Evolutionary conservation across 2,113 vertebrate genomes (phyloP).

Genomic region (Rhea pennata): DNA sequence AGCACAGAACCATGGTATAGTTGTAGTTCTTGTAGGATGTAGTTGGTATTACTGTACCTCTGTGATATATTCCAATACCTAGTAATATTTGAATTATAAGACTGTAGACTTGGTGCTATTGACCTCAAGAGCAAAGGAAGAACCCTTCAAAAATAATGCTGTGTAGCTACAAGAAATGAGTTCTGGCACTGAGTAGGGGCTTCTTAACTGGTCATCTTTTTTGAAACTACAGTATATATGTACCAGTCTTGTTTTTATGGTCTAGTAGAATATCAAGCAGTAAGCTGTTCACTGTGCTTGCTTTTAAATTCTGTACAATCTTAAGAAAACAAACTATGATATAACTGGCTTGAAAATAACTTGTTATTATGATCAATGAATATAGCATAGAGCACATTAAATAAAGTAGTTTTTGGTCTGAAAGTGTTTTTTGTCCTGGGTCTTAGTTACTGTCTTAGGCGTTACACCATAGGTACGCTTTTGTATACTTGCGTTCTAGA

Average conservation of each 20-base stretch:
- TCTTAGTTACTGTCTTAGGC: rapidly evolving
- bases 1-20: rapidly evolving
- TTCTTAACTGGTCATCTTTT: not conserved
- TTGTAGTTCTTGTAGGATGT: rapidly evolving
- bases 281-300: not conserved
- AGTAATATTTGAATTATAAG: rapidly evolving
- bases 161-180: not conserved
- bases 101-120: not conserved
- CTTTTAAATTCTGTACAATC: not conserved
- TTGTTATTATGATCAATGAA: rapidly evolving
- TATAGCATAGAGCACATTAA: rapidly evolving
- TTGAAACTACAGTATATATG: rapidly evolving
- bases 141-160: not conserved
- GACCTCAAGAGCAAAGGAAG: rapidly evolving
- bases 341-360: rapidly evolving
- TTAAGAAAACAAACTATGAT: not conserved
- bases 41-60: rapidly evolving
- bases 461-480: not conserved
- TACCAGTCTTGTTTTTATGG: rapidly evolving
- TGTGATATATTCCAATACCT: not conserved
- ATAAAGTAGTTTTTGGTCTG: not conserved
- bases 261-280: not conserved
- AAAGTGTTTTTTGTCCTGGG: not conserved
- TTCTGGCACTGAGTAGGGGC: rapidly evolving
- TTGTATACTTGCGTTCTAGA: not conserved